Conservation (phyloP, 2,113 vertebrate genomes). For the Megaptera novaeangliae region DNA sequence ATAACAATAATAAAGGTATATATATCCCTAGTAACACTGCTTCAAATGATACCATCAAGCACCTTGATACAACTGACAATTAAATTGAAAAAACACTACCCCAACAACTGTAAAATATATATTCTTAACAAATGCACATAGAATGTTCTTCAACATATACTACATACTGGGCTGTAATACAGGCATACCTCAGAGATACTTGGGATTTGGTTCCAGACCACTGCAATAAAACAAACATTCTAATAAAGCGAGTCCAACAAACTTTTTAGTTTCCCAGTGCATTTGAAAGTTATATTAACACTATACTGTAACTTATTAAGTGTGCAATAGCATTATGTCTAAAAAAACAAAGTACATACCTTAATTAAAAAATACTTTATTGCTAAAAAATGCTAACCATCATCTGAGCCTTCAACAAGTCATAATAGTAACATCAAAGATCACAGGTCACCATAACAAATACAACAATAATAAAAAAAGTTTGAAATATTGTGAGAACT, state of each 20-base stretch:
- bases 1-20: not conserved
- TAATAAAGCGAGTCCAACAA: not conserved
- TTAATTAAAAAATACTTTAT: not conserved
- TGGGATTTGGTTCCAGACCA: not conserved
- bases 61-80: not conserved
- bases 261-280: not conserved
- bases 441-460: not conserved
- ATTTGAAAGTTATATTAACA: not conserved
- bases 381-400: not conserved
- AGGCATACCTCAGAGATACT: not conserved
- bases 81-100: not conserved
- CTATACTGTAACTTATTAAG: not conserved
- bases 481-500: not conserved
- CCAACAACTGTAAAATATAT: not conserved
- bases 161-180: not conserved
- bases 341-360: not conserved
- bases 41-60: not conserved
- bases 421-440: not conserved
- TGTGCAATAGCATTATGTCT: not conserved
- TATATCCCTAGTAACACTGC: not conserved
- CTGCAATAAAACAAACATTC: not conserved
- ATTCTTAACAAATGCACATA: not conserved
- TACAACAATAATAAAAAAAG: not conserved
- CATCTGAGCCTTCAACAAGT: not conserved
- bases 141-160: not conserved